Base-by-base conservation (phyloP, 2,888 invertebrate genomes). In the Tryphoninae sp. region DNA sequence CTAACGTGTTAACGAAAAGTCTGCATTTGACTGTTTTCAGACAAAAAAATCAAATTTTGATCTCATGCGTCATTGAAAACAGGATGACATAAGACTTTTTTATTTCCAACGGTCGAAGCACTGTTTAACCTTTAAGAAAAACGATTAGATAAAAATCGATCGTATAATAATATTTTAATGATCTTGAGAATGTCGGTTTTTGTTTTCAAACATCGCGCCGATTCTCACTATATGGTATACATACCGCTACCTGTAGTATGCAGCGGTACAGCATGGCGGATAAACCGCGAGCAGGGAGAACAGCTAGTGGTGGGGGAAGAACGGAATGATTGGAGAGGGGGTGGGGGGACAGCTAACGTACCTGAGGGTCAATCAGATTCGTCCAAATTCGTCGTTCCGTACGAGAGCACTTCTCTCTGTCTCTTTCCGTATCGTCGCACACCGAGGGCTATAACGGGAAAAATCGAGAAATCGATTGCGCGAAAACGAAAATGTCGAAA, bases 331-430 rank as follows among this genome's bases (percentile, higher is more conserved):
- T 1, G 19, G 33, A 45, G 71, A 7, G 61, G 9, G 55, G 22
- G 11, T 16, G 58, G 23, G 65, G 51, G 58, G 13, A 45, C 6
- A 55, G 84, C 51, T 86, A 89, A 92, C 92, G 90, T 92, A 93
- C 92, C 93, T 93, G 91, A 82, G 86, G 92, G 92, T 93, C 93
- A 93, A 93, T 93, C 92, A 93, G 89, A 88, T 89, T 89, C 90
- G 91, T 91, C 92, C 92, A 92, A 92, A 93, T 92, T 92, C 92
- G 92, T 92, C 75, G 71, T 45, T 62, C 55, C 42, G 65, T 65
- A 67, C 51, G 19, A 67, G 64, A 59, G 13, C 6, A 2, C 11
- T 9, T 19, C 61, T 19, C 13, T 40, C 61, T 51, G 26, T 16
- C 23, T 45, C 71, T 45, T 33, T 49, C 61, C 0, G n/a, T 42